Base-by-base conservation (phyloP, 2,113 vertebrate species). In the Elanoides forficatus region DNA sequence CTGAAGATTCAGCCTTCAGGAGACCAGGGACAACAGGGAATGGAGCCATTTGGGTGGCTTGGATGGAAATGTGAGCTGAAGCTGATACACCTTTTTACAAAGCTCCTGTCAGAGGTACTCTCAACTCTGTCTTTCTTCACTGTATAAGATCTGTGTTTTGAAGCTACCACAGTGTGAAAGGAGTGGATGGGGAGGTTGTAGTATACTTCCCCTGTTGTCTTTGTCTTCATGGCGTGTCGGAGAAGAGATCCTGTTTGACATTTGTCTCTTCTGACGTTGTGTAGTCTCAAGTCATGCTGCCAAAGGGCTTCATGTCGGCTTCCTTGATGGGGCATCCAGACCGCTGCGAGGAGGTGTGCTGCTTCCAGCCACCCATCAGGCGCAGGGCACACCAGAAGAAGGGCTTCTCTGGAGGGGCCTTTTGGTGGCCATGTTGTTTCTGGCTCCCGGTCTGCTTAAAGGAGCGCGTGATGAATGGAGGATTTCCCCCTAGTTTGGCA, bases 21-120 rank as follows among this genome's bases (percentile, higher is more conserved):
- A 84, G 42, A n/a, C 0, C 3, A 81, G 32, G 36, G 76, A 14
- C 53, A 94, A 6, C 9, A 42, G 9, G 26, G 19, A 79, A 50
- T 0, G 0, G 65, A 75, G 50, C n/a, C 1, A 1, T 50, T 70
- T 0, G 0, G 63, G 30, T 50, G 55, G 32, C 72, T 81, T 11
- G 27, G 65, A 45, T 71, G 29, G 90, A 94, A 91, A 86, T 32
- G 59, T 45, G 63, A 95, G 84, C 55, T 1, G 20, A 85, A 82
- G 92, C 6, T 40, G 70, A 75, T 59, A 59, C 22, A 55, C 13
- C 20, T 81, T 74, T 40, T 63, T 47, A 79, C 60, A 82, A 74
- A 89, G 17, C n/a, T 87, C 47, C 73, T 89, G 90, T 62, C 87
- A 91, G 68, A 91, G 68, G 59, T 68, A 65, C 30, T 93, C 72